Conservation (phyloP, 2,888 invertebrate genomes). For the Malacosoma neustria region DNA sequence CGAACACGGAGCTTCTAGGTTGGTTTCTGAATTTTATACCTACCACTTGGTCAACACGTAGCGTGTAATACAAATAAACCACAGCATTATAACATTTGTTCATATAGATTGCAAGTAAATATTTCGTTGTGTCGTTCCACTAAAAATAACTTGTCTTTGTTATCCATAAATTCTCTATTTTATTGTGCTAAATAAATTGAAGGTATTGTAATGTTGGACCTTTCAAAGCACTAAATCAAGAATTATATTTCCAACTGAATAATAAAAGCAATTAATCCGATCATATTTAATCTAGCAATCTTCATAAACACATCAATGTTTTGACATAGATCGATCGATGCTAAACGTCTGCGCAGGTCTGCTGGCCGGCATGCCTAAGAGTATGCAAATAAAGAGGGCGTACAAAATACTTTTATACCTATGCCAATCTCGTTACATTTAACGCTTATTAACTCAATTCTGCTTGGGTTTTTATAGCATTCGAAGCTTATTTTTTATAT, state of each 20-base stretch:
- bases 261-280: neutral
- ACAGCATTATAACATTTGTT: too few relatives aligned
- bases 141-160: neutral
- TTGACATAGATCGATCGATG: neutral
- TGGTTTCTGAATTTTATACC: too few relatives aligned
- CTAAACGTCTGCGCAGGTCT: neutral
- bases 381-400: neutral
- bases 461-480: too few relatives aligned
- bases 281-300: neutral
- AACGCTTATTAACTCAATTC: too few relatives aligned
- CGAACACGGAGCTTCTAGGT: too few relatives aligned
- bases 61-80: too few relatives aligned
- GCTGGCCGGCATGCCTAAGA: neutral
- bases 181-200: neutral
- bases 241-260: neutral
- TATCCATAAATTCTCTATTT: neutral
- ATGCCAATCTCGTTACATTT: too few relatives aligned
- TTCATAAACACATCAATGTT: neutral
- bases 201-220: neutral
- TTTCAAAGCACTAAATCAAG: constrained; percentile 7
- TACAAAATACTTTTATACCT: too few relatives aligned
- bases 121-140: neutral
- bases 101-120: too few relatives aligned
- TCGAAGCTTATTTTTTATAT: too few relatives aligned
- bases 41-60: too few relatives aligned